phyloP scores from a whole-genome alignment of 2,113 vertebrate genomes.

The Onychorhynchus coronatus region DNA sequence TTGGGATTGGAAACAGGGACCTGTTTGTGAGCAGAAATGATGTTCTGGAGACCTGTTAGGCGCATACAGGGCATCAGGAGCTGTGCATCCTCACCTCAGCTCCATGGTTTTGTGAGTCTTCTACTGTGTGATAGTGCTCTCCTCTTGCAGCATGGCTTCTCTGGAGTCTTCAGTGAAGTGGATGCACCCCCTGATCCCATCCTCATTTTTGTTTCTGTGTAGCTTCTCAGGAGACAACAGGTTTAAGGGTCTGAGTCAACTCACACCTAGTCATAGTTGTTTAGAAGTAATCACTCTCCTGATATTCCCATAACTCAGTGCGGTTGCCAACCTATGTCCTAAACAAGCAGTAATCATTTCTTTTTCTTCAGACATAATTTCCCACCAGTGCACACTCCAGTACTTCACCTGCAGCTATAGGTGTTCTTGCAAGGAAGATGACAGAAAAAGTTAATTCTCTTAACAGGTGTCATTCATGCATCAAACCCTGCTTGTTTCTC shows the following conservation, averaged over 20 bases:
- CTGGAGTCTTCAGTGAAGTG: not conserved
- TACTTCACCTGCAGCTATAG: not conserved
- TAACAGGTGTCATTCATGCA: not conserved
- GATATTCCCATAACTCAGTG: not conserved
- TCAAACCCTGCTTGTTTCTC: not conserved
- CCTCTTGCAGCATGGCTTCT: not conserved
- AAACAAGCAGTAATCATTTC: not conserved
- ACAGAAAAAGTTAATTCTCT: not conserved
- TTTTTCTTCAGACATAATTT: not conserved
- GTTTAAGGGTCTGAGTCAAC: not conserved
- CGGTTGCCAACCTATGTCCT: not conserved
- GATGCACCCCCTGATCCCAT: not conserved
- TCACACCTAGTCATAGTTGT: not conserved
- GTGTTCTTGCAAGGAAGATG: not conserved
- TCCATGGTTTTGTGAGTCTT: not conserved
- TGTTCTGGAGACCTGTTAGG: not conserved
- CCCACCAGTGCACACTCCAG: too few relatives aligned
- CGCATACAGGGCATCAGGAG: not conserved
- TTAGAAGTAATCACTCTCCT: not conserved
- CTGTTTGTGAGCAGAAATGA: not conserved
- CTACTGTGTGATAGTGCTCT: not conserved
- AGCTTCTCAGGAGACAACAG: not conserved
- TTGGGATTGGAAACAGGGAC: not conserved
- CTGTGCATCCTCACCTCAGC: not conserved
- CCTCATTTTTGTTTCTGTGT: not conserved